A percentile compares a stretch with the other conserved stretches of the same genome.
These are phyloP conservation scores for Lophotriccus pileatus DNA, from an alignment of 2,797 vertebrate genomes.

Conservation along the genomic window DNA sequence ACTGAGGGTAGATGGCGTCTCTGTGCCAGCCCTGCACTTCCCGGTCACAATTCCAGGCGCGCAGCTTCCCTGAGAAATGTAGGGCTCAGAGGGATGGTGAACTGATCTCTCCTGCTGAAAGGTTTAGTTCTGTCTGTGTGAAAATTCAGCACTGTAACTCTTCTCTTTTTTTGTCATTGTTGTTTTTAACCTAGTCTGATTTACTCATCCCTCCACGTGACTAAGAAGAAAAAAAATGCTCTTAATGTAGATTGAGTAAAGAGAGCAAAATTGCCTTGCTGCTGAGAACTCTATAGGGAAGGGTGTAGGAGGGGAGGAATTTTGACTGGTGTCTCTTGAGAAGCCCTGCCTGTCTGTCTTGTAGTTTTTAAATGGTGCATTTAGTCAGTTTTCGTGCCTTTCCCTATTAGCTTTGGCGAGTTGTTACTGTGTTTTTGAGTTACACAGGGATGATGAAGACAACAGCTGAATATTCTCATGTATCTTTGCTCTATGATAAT, in stretches of 20 bases:
- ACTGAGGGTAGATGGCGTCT: neutral
- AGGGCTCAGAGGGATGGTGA: neutral
- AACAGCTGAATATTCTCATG: neutral
- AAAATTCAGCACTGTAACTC: neutral
- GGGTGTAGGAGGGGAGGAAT: slow-evolving; percentile 30
- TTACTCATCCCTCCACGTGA: neutral
- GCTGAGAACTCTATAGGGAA: neutral
- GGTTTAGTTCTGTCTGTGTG: neutral
- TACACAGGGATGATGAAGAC: neutral
- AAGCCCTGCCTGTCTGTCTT: neutral
- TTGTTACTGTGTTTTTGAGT: neutral
- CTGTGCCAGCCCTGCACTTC: neutral
- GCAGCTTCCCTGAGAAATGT: neutral
- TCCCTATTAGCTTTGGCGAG: neutral
- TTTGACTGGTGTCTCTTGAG: slow-evolving; percentile 6
- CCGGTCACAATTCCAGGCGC: rapidly evolving
- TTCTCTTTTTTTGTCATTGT: neutral
- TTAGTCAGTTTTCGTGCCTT: neutral
- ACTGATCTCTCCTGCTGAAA: neutral
- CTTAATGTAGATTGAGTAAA: neutral
- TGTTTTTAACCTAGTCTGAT: neutral
- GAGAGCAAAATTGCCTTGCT: neutral
- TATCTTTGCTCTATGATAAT: neutral
- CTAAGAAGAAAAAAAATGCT: neutral
- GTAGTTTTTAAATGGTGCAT: neutral